phyloP scores from a whole-genome alignment of 2,113 vertebrate species.

The Seriola aureovittata region DNA sequence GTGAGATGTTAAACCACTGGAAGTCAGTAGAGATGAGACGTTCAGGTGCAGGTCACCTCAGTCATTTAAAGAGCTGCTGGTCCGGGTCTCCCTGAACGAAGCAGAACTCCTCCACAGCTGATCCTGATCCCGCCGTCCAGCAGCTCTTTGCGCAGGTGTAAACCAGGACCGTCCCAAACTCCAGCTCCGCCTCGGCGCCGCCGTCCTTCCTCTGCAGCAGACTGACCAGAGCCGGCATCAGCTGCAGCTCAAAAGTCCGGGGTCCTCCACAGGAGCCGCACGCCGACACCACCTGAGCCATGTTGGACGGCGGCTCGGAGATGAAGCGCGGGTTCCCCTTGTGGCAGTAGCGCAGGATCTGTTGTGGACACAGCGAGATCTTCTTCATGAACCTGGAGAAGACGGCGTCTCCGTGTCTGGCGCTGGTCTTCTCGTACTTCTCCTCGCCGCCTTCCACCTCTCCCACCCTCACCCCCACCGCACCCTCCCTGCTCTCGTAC shows the following conservation, averaged over 20 bases:
- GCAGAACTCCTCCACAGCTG: conserved; percentile 65
- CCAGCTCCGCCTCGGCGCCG: conserved; percentile 25
- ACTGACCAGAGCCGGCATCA: conserved; percentile 77
- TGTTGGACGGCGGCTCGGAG: conserved; percentile 19
- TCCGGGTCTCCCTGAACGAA: conserved; percentile 68
- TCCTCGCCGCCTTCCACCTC: conserved; percentile 36
- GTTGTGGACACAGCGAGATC: conserved; percentile 67
- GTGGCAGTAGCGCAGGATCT: conserved; percentile 73
- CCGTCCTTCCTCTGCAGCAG: conserved; percentile 37
- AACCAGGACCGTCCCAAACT: conserved; percentile 78
- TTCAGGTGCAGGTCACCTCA: not conserved
- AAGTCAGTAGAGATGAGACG: too few relatives aligned
- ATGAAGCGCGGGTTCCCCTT: conserved; percentile 63
- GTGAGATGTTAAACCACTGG: too few relatives aligned
- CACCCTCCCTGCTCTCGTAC: conserved; percentile 71
- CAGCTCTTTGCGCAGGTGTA: conserved; percentile 73
- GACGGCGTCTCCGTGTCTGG: conserved; percentile 66
- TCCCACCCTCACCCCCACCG: not conserved
- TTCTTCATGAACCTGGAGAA: conserved; percentile 78
- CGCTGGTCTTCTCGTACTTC: conserved; percentile 73
- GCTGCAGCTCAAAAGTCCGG: conserved; percentile 75
- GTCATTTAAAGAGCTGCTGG: conserved; percentile 75
- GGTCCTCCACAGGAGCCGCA: conserved; percentile 62
- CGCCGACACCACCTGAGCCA: not conserved
- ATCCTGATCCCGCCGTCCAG: conserved; percentile 20